A percentile compares a stretch with the other conserved stretches of the same genome.
Evolutionary conservation across 2,797 vertebrate genomes (phyloP).

Genomic region (Muscicapa striata): DNA sequence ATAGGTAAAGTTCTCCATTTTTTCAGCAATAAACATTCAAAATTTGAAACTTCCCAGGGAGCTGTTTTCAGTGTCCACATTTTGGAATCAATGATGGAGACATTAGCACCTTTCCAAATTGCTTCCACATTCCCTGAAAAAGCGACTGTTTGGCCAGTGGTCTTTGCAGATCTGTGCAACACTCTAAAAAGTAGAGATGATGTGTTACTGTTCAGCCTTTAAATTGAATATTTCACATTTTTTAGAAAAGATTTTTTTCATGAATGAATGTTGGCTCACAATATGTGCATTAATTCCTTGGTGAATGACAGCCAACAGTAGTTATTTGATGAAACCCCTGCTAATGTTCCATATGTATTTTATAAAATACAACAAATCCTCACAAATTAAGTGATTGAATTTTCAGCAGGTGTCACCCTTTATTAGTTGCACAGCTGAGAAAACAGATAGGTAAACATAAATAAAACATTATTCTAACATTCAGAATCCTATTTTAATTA

Average conservation of each 20-base stretch:
- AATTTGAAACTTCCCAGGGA: background rate
- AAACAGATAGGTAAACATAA: conserved; percentile 6
- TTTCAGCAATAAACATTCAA: background rate
- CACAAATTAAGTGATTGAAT: background rate
- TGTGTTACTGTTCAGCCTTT: background rate
- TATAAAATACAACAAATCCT: background rate
- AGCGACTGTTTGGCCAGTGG: background rate
- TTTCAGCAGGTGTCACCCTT: background rate
- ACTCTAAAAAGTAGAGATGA: background rate
- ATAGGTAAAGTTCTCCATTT: background rate
- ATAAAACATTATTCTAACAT: background rate
- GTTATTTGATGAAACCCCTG: background rate
- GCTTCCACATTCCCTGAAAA: background rate
- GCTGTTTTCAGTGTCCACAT: background rate
- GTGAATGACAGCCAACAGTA: background rate
- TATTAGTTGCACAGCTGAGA: background rate
- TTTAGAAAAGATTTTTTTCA: background rate
- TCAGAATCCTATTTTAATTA: background rate
- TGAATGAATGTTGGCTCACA: background rate
- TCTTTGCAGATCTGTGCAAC: background rate
- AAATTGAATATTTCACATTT: background rate
- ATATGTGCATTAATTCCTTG: background rate
- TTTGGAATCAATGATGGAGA: background rate
- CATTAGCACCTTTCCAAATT: background rate
- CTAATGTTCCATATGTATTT: background rate